Evolutionary conservation across 2,888 invertebrate species (phyloP).

Genomic region (Lepidochitona cinerea): DNA sequence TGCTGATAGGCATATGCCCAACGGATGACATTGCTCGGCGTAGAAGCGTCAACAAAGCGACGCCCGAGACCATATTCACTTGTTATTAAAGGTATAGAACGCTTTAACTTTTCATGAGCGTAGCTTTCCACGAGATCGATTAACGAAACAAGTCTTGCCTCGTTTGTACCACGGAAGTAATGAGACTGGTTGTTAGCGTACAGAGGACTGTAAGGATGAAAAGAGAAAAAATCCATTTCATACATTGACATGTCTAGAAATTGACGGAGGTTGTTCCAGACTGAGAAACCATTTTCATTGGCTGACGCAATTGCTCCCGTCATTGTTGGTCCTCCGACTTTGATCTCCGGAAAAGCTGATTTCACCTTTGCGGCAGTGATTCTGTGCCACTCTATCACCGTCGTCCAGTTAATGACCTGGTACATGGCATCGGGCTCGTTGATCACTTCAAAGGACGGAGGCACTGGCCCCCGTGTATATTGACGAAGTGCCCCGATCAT

Average conservation of each 20-base stretch:
- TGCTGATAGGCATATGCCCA: slow-evolving; percentile 14
- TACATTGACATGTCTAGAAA: slow-evolving; percentile 9
- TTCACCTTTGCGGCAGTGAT: slow-evolving; percentile 10
- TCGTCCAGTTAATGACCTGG: slow-evolving; percentile 5
- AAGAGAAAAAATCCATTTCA: slow-evolving; percentile 9
- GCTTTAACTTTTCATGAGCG: slow-evolving; percentile 1
- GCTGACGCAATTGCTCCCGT: not conserved
- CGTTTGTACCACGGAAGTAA: slow-evolving; percentile 2
- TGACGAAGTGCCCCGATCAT: not conserved
- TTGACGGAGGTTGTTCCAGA: not conserved
- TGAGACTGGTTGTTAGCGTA: not conserved
- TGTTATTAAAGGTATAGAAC: slow-evolving; percentile 3
- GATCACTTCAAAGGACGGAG: slow-evolving; percentile 12
- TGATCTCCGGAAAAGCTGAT: not conserved
- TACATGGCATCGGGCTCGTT: slow-evolving; percentile 10
- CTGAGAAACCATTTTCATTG: not conserved
- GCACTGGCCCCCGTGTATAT: not conserved
- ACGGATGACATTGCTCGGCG: not conserved
- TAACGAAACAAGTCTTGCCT: slow-evolving; percentile 6
- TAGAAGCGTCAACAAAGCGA: not conserved
- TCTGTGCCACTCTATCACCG: not conserved
- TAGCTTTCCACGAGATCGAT: slow-evolving; percentile 16
- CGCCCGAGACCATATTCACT: slow-evolving; percentile 10
- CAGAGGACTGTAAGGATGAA: slow-evolving; percentile 9
- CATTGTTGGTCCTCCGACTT: slow-evolving; percentile 12